Evolutionary conservation across 2,113 vertebrate genomes (phyloP).

Genomic region (Euleptes europaea): DNA sequence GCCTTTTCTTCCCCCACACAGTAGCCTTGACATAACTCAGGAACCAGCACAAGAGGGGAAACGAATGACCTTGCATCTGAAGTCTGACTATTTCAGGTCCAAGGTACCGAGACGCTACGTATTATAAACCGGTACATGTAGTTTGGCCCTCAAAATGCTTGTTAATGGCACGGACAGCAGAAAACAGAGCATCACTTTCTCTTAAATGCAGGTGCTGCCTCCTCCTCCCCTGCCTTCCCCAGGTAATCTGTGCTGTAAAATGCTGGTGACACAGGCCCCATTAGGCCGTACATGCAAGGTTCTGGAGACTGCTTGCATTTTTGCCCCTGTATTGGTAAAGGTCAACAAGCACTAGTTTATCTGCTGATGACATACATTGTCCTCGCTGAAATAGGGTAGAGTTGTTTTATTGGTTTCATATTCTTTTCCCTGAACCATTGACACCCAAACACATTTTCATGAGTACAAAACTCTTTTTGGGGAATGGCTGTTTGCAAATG

Average conservation of each 20-base stretch:
- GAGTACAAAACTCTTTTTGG: neutral
- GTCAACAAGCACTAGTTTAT: neutral
- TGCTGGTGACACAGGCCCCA: neutral
- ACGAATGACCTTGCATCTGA: too few relatives aligned
- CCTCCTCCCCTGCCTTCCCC: neutral
- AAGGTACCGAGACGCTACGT: too few relatives aligned
- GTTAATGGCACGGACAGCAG: too few relatives aligned
- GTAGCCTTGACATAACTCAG: too few relatives aligned
- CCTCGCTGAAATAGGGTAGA: neutral
- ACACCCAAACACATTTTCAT: neutral
- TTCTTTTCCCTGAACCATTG: neutral
- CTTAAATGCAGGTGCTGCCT: too few relatives aligned
- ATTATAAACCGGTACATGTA: too few relatives aligned
- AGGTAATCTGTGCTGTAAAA: neutral
- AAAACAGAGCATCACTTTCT: too few relatives aligned
- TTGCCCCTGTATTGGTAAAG: neutral
- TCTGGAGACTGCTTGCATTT: neutral
- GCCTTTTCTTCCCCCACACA: too few relatives aligned
- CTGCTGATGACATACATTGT: neutral
- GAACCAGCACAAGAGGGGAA: too few relatives aligned
- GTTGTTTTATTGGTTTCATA: neutral
- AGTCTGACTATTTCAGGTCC: too few relatives aligned
- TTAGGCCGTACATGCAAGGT: neutral
- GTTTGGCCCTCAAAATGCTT: too few relatives aligned
- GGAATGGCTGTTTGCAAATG: neutral